These are phyloP conservation scores for Diorhabda carinulata DNA, from an alignment of 1,140 invertebrate species.

Conservation along the genomic window DNA sequence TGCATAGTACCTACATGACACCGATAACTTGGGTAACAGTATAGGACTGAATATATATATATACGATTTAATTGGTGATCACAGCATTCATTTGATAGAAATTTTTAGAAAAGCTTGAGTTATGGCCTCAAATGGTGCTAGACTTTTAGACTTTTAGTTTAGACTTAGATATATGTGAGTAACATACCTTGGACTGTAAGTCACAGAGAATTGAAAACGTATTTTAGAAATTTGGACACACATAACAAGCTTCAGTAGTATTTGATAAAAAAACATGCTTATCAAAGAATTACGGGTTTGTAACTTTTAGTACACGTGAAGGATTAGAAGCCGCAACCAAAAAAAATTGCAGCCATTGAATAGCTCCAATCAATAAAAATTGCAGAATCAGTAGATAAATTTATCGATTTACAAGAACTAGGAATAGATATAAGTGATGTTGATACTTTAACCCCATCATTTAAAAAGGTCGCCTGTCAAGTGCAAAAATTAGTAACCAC, in stretches of 20 bases:
- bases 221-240: conserved; percentile 75
- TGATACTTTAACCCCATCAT: conserved; percentile 48
- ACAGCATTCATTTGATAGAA: conserved; percentile 82
- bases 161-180: conserved; percentile 65
- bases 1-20: conserved; percentile 71
- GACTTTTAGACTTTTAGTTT: too few species aligned
- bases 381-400: conserved; percentile 52
- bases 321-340: conserved; percentile 59
- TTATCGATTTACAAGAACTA: conserved; percentile 54
- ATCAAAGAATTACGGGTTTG: conserved; percentile 70
- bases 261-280: conserved; percentile 73
- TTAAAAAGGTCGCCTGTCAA: conserved; percentile 65
- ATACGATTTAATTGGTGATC: conserved; percentile 75
- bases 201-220: conserved; percentile 64
- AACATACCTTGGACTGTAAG: conserved; percentile 77
- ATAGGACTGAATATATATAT: conserved; percentile 64
- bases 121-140: conserved; percentile 50
- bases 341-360: conserved; percentile 53
- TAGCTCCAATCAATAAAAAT: conserved; percentile 40
- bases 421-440: conserved; percentile 47
- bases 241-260: conserved; percentile 60
- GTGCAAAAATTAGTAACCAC: conserved; percentile 57
- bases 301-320: conserved; percentile 60
- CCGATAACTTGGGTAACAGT: conserved; percentile 69
- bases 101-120: conserved; percentile 51